Conservation (phyloP, 2,888 invertebrate genomes). For the Drosophila prolongata region DNA sequence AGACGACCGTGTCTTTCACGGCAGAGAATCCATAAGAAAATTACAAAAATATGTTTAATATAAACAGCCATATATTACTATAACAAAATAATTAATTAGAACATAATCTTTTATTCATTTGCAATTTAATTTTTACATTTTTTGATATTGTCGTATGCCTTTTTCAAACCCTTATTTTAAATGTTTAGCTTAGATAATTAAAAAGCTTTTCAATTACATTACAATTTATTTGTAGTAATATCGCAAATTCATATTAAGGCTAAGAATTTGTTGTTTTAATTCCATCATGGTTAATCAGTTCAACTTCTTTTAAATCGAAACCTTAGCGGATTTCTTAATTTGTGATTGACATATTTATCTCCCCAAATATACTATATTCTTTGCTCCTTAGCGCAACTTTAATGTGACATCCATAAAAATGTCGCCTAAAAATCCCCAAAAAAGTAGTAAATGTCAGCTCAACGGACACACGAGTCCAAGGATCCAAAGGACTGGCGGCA, state of each 20-base stretch:
- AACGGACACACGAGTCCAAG: conserved; percentile 12
- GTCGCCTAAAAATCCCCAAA: conserved; percentile 33
- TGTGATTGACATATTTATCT: conserved; percentile 25
- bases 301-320: background rate
- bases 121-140: too few species aligned
- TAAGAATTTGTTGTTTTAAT: background rate
- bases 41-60: too few species aligned
- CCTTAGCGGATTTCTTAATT: conserved; percentile 3
- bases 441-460: conserved; percentile 35
- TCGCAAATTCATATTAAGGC: background rate
- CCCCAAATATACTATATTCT: conserved; percentile 13
- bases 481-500: conserved; percentile 31
- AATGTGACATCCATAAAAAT: conserved; percentile 33
- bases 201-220: too few species aligned
- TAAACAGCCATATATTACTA: too few species aligned
- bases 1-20: too few species aligned
- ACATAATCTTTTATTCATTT: too few species aligned
- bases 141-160: too few species aligned
- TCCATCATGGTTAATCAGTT: background rate
- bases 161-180: too few species aligned
- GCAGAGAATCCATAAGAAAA: too few species aligned
- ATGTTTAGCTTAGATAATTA: too few species aligned
- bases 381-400: conserved; percentile 35
- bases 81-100: too few species aligned
- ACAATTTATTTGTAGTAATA: too few species aligned